These are phyloP conservation scores for Astyanax mexicanus DNA, from an alignment of 2,797 vertebrate species.

Conservation along the genomic window DNA sequence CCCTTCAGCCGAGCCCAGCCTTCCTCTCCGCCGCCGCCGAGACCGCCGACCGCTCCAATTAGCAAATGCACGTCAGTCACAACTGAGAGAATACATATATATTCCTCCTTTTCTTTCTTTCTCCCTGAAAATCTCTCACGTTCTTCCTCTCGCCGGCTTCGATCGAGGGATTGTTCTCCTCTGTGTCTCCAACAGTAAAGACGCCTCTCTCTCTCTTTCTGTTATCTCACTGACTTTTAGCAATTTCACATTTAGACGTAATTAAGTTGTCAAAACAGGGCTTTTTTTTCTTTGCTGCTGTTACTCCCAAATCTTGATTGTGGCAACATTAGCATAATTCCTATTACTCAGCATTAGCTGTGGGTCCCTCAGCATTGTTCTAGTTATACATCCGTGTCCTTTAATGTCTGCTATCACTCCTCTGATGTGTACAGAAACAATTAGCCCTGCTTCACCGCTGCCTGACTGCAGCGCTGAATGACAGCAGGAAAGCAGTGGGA, in stretches of 20 bases:
- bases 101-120: neutral
- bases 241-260: slow-evolving; percentile 70
- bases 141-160: neutral
- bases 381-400: slow-evolving; percentile 26
- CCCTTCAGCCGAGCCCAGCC: neutral
- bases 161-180: neutral
- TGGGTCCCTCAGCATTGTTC: slow-evolving; percentile 62
- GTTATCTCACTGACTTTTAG: slow-evolving; percentile 62
- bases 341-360: slow-evolving; percentile 66
- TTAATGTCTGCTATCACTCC: slow-evolving; percentile 38
- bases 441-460: slow-evolving; percentile 33
- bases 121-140: neutral
- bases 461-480: slow-evolving; percentile 30
- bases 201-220: neutral
- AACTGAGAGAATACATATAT: neutral
- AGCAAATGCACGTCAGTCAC: slow-evolving; percentile 2
- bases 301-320: slow-evolving; percentile 53
- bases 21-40: neutral
- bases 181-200: too few species aligned
- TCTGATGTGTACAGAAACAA: slow-evolving; percentile 58
- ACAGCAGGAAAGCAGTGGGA: neutral
- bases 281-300: slow-evolving; percentile 66
- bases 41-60: neutral
- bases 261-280: slow-evolving; percentile 77
- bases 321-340: slow-evolving; percentile 71